Percentiles rank a stretch among this genome's conserved stretches.
phyloP scores from a whole-genome alignment of 2,113 vertebrate species.

The Pipa parva region DNA sequence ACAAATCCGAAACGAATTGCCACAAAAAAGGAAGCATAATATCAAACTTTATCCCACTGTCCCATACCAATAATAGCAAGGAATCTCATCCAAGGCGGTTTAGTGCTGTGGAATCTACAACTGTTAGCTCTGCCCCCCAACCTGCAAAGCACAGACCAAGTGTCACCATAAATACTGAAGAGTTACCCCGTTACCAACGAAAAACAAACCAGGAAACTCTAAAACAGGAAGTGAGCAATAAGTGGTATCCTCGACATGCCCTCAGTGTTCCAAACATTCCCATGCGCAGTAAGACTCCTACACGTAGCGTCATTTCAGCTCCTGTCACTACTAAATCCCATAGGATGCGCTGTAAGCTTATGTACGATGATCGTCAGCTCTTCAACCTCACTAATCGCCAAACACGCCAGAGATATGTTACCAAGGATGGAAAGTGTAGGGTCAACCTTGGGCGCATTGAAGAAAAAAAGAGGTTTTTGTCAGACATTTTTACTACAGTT shows the following conservation, averaged over 20 bases:
- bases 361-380: slow-evolving; percentile 58
- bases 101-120: slow-evolving; percentile 21
- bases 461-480: slow-evolving; percentile 74
- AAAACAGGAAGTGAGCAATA: rapidly evolving
- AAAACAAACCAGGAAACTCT: slow-evolving; percentile 14
- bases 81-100: slow-evolving; percentile 23
- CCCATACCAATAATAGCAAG: not conserved
- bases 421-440: slow-evolving; percentile 75
- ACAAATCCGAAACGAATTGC: not conserved
- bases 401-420: slow-evolving; percentile 71
- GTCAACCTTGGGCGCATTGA: slow-evolving; percentile 73
- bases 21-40: slow-evolving; percentile 44
- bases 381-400: slow-evolving; percentile 42
- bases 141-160: slow-evolving; percentile 34
- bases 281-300: not conserved
- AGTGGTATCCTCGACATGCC: not conserved
- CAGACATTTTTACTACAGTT: slow-evolving; percentile 76
- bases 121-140: not conserved
- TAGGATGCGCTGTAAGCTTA: slow-evolving; percentile 63
- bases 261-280: slow-evolving; percentile 48
- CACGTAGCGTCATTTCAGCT: slow-evolving; percentile 27
- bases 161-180: slow-evolving; percentile 41
- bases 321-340: slow-evolving; percentile 42
- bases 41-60: slow-evolving; percentile 34
- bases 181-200: slow-evolving; percentile 36